Base-by-base conservation (phyloP, 2,113 vertebrate genomes). In the Lampris incognitus region DNA sequence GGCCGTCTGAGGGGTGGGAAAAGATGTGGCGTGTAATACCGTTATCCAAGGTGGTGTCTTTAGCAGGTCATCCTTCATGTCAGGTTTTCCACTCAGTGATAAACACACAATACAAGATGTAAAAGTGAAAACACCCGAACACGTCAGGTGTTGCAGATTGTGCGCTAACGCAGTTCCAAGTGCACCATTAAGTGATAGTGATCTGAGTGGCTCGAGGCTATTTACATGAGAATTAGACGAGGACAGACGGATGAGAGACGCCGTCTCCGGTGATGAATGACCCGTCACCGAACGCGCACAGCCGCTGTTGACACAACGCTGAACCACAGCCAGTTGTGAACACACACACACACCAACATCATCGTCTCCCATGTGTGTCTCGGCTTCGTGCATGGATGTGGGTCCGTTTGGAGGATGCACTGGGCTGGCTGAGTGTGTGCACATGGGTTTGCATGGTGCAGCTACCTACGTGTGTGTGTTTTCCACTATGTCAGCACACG, bases 261-360 rank as follows among this genome's bases (percentile, higher is more conserved):
- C 62, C 79, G 24, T 68, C 38, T 83, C 11, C 57, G 6, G 24
- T 9, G 49, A 48, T 73, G 72, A 76, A 8, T n/a, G 4, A 81
- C 79, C 72, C 46, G 64, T 87, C 86, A 74, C 39, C 58, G 3
- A 39, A 80, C 41, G 48, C 54, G 84, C 62, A 72, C 76, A 87
- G 80, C 77, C 55, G 42, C 4, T 1, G 0, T n/a, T 55, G 67
- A 79, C 66, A 36, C 51, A 50, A 54, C 1, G 36, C 66, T 81
- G 66, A 83, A 77, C 68, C 6, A 3, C 65, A 44, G 65, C 77
- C 78, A 78, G 58, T 51, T 46, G 44, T 58, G 40, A 64, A 52
- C 49, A 13, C 67, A 39, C 36, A 49, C 56, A n/a, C 69, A 59
- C 59, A 58, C 44, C 66, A 68, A 39, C 73, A 10, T 9, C 41